Percentiles rank a stretch among this genome's conserved stretches.
These are phyloP conservation scores for Xanthorhoe designata DNA, from an alignment of 2,888 invertebrate genomes.

Conservation along the genomic window DNA sequence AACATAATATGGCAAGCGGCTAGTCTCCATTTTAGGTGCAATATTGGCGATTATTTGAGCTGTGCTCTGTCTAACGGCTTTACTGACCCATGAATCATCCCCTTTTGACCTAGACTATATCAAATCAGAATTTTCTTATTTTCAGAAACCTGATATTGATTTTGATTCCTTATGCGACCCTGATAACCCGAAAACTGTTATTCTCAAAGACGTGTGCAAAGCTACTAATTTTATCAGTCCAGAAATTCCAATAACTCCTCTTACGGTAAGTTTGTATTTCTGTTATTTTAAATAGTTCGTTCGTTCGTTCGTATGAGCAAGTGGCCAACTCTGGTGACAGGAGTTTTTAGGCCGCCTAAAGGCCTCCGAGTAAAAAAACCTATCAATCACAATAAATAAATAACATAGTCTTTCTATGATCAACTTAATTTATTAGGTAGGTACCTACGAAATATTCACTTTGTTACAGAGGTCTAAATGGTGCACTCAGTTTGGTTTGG, in stretches of 20 bases:
- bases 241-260: slow-evolving; percentile 72
- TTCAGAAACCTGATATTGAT: slow-evolving; percentile 54
- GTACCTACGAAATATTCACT: background rate
- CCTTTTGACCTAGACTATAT: too few species aligned
- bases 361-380: too few species aligned
- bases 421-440: background rate
- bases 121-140: slow-evolving; percentile 28
- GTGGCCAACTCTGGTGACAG: too few species aligned
- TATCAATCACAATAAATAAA: too few species aligned
- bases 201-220: slow-evolving; percentile 84
- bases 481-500: slow-evolving; percentile 89
- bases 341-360: too few species aligned
- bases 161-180: slow-evolving; percentile 60
- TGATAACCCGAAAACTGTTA: slow-evolving; percentile 65
- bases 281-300: background rate
- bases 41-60: too few species aligned
- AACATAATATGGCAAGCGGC: background rate
- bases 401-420: too few species aligned
- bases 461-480: slow-evolving; percentile 88
- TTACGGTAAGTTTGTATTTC: slow-evolving; percentile 47
- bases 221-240: slow-evolving; percentile 85
- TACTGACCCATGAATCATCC: too few species aligned
- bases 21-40: too few species aligned
- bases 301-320: too few species aligned
- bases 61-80: too few species aligned